Evolutionary conservation across 2,797 vertebrate genomes (phyloP), one percentile per base, ranked within the genome.

Genomic region (Mormyrus proboscirostris): DNA sequence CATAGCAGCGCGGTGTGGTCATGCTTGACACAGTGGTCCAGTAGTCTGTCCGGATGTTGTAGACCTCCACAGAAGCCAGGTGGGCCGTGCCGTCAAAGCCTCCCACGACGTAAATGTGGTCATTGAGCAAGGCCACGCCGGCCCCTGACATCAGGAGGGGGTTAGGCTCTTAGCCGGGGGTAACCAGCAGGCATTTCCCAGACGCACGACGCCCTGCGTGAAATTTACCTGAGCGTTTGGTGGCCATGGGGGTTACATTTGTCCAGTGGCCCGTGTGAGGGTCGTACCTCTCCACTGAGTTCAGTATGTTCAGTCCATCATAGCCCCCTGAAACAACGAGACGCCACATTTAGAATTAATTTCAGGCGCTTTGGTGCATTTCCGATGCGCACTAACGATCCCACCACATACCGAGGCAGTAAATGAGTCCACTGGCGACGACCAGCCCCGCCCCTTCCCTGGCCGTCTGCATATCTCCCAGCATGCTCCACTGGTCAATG

Each of bases 401-500:
- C 2, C 50, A 2, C 33, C 29, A 91, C 93, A 29, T 94, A 99
- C 98, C 98, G 7, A 99, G 95, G 92, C 98, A 99, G 94, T 99
- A 99, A 92, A 99, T 99, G 0, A 98, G 97, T 88, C 98, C 98
- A 6, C 98, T 98, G 16, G 98, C 98, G 1, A 99, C 98, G 87
- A 99, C 98, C 0, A 99, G 96, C 86, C 98, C 98, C 0, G 98
- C 98, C 73, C 98, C 98, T 91, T 99, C 98, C 92, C 98, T 96
- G 0, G 99, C 99, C 0, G 98, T 99, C 94, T 99, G 98, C 99
- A 99, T 99, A 92, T 99, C 99, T 92, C 99, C 99, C 94, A 99
- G 94, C 98, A 99, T 99, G 91, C 98, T 99, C 99, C 99, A 99
- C 94, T 99, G 98, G 93, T 99, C 98, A 1, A 99, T 99, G 93